These are phyloP conservation scores for Decapterus maruadsi DNA, from an alignment of 2,797 vertebrate species.

Conservation along the genomic window DNA sequence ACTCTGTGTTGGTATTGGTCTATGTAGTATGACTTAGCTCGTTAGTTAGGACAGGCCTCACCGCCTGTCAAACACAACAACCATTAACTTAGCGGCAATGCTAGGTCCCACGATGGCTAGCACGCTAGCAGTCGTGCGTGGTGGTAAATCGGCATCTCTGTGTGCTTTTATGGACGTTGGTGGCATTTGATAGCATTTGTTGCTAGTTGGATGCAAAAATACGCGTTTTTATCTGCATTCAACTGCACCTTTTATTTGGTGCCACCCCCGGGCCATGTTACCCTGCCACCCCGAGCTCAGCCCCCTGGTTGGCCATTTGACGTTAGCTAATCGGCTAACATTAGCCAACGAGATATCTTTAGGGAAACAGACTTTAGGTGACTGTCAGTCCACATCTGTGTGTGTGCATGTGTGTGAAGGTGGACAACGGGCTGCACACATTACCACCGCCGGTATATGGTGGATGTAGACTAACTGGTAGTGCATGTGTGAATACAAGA, in stretches of 20 bases:
- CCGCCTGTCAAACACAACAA: constrained; percentile 47
- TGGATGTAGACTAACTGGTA: neutral
- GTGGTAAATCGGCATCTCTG: neutral
- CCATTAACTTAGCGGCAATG: constrained; percentile 6
- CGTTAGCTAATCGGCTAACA: constrained; percentile 62
- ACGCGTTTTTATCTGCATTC: rapidly evolving
- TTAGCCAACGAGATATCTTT: neutral
- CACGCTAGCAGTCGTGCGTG: constrained; percentile 18
- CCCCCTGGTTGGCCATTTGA: constrained; percentile 14
- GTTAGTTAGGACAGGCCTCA: constrained; percentile 34
- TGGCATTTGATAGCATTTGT: neutral
- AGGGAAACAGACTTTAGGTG: constrained; percentile 1
- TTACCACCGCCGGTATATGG: rapidly evolving
- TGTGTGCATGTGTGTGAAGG: too few relatives aligned
- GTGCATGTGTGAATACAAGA: neutral
- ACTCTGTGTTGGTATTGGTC: rapidly evolving
- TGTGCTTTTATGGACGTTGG: neutral
- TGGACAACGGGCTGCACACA: neutral
- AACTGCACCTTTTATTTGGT: neutral
- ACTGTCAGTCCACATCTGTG: constrained; percentile 9
- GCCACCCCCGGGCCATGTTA: neutral
- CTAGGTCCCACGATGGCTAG: constrained; percentile 56
- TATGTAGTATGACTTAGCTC: neutral
- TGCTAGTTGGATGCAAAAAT: neutral
- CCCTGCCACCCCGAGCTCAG: constrained; percentile 11